phyloP scores from a whole-genome alignment of 2,113 vertebrate genomes.

The Fulica atra region DNA sequence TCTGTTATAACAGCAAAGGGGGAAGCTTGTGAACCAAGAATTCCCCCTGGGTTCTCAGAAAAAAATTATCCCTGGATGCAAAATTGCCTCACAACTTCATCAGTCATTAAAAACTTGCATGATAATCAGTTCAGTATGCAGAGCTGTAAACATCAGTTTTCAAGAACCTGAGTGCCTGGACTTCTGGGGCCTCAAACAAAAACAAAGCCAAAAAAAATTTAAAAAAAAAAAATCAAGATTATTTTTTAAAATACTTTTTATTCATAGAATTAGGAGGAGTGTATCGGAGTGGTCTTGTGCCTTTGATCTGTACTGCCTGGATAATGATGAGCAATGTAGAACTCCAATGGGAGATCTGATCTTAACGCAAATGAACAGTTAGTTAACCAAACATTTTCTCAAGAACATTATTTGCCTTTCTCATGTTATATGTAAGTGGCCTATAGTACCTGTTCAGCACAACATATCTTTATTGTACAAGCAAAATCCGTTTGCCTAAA shows the following conservation, averaged over 20 bases:
- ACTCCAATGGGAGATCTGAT: neutral
- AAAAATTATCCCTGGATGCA: neutral
- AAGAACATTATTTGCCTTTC: neutral
- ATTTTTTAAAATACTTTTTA: neutral
- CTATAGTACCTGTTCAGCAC: slow-evolving; percentile 76
- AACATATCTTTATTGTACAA: slow-evolving; percentile 82
- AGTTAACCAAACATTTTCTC: slow-evolving; percentile 34
- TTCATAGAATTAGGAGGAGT: neutral
- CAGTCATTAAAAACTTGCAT: neutral
- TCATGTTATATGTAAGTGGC: slow-evolving; percentile 49
- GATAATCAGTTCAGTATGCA: neutral
- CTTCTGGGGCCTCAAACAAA: neutral
- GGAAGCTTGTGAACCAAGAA: neutral
- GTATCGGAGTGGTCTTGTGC: slow-evolving; percentile 33
- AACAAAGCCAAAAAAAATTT: too few relatives aligned
- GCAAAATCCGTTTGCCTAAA: slow-evolving; percentile 75
- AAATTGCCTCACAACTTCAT: neutral
- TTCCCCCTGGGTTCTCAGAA: neutral
- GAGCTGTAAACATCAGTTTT: neutral
- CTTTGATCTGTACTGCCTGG: slow-evolving; percentile 27
- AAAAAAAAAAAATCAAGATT: neutral
- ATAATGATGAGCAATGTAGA: slow-evolving; percentile 4
- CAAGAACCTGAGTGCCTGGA: neutral
- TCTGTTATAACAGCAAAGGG: neutral
- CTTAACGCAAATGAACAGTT: slow-evolving; percentile 22